These are phyloP conservation scores for Meles meles DNA, from an alignment of 2,113 vertebrate genomes.

Conservation along the genomic window DNA sequence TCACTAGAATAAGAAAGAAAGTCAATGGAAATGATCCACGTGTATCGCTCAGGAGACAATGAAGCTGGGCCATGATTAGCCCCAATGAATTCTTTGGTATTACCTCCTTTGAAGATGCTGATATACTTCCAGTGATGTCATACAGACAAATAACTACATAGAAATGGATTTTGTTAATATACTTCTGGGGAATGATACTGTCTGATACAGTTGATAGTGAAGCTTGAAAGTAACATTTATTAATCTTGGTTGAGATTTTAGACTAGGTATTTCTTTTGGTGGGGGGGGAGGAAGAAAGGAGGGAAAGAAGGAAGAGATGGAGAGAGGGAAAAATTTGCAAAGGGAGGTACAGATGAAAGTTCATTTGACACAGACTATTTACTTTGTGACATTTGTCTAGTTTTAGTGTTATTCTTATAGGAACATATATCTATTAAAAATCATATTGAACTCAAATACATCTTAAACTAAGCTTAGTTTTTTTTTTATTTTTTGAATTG, in stretches of 20 bases:
- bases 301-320: accelerated
- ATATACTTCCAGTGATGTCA: background rate
- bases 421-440: background rate
- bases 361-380: background rate
- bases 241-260: background rate
- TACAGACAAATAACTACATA: background rate
- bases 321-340: accelerated
- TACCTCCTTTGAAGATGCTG: background rate
- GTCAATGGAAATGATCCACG: background rate
- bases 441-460: background rate
- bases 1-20: background rate
- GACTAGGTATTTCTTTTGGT: background rate
- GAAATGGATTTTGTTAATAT: background rate
- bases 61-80: background rate
- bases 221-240: background rate
- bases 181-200: background rate
- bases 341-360: background rate
- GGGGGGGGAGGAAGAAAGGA: background rate
- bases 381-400: background rate
- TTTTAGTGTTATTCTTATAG: background rate
- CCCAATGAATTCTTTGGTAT: background rate
- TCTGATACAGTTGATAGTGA: background rate
- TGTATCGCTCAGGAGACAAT: background rate
- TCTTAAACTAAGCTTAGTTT: background rate
- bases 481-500: background rate